phyloP scores from a whole-genome alignment of 2,113 vertebrate genomes.

The Lophochroa leadbeateri region DNA sequence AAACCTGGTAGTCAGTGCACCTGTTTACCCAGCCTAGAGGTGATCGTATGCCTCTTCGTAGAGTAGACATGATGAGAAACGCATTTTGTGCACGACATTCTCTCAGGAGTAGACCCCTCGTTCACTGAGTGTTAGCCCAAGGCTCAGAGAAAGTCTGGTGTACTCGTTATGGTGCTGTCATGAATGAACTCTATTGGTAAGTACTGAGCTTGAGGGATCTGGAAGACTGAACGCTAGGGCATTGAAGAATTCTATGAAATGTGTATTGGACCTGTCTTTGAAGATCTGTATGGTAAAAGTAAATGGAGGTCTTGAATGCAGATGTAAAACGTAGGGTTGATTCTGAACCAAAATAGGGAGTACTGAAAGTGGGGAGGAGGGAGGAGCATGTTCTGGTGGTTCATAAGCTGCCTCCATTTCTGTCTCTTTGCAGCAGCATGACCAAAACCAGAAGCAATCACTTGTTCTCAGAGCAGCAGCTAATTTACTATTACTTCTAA shows the following conservation, averaged over 20 bases:
- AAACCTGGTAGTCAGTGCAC: background rate
- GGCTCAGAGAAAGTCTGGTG: background rate
- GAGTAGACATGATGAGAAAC: background rate
- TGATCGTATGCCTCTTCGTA: background rate
- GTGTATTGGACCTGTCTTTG: background rate
- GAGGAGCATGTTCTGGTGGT: background rate
- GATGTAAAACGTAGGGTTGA: background rate
- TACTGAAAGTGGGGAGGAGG: background rate
- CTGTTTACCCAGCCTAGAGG: background rate
- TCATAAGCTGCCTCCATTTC: background rate
- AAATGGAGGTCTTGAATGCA: background rate
- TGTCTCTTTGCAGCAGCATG: background rate
- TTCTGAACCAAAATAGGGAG: background rate
- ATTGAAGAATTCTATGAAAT: background rate
- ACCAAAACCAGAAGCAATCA: background rate
- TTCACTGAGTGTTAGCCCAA: background rate
- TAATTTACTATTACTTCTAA: background rate
- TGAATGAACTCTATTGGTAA: background rate
- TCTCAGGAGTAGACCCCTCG: background rate
- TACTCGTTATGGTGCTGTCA: background rate
- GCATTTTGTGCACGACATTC: background rate
- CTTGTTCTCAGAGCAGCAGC: background rate
- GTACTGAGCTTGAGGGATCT: background rate
- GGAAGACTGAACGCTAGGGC: background rate
- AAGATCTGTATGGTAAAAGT: background rate